These are phyloP conservation scores for Colletes collaris DNA, from an alignment of 2,888 invertebrate species.

Conservation along the genomic window DNA sequence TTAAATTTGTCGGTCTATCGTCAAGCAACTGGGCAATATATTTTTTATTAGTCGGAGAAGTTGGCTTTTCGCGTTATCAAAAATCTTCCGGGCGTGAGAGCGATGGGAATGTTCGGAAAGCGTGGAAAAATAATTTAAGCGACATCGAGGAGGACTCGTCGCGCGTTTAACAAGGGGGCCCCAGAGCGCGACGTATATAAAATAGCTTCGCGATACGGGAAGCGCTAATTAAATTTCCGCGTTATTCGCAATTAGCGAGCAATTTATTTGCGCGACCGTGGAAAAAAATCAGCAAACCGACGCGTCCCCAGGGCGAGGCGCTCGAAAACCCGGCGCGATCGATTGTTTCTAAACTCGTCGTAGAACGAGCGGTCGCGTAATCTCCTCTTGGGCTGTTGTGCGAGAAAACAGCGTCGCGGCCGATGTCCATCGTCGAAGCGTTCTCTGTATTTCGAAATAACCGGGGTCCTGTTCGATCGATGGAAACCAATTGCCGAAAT, in stretches of 20 bases:
- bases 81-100: no score
- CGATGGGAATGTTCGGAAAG: background rate
- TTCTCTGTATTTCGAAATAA: constrained; percentile 48
- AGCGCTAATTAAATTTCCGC: constrained; percentile 9
- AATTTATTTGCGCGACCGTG: background rate
- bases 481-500: constrained; percentile 64
- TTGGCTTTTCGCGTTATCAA: no score
- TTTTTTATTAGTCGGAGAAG: no score
- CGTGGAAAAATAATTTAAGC: background rate
- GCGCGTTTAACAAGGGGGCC: background rate
- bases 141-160: background rate
- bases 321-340: constrained; percentile 15
- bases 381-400: constrained; percentile 35
- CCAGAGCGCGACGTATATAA: background rate
- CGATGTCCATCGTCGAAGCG: constrained; percentile 13
- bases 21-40: no score
- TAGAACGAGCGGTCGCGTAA: constrained; percentile 3
- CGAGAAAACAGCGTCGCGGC: constrained; percentile 33
- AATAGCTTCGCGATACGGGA: background rate
- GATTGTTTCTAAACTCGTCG: constrained; percentile 18
- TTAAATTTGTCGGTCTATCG: no score
- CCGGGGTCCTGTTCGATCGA: constrained; percentile 50
- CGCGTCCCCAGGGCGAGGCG: background rate
- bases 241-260: constrained; percentile 5
- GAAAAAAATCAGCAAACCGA: background rate